Percentiles rank a stretch among this genome's conserved stretches.
These are phyloP conservation scores for Aphidius colemani DNA, from an alignment of 2,888 invertebrate species.

Conservation along the genomic window DNA sequence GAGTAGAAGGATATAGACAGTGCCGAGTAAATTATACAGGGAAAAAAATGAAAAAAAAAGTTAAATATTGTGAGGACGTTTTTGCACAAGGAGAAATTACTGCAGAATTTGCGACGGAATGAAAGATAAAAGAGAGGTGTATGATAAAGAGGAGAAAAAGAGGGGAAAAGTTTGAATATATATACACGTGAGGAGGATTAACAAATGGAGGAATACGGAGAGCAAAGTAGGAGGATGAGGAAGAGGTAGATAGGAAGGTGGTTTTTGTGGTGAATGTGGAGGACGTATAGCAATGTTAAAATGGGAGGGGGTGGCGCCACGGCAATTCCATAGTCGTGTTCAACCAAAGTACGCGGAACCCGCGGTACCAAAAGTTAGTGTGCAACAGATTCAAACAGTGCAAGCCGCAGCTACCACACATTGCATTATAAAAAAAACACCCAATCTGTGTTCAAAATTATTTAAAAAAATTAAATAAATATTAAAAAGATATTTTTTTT, in stretches of 20 bases:
- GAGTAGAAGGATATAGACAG: not conserved
- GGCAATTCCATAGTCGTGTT: slow-evolving; percentile 58
- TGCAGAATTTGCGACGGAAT: slow-evolving; percentile 21
- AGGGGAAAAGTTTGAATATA: not conserved
- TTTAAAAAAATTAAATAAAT: not conserved
- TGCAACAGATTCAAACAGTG: slow-evolving; percentile 46
- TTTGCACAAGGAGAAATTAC: slow-evolving; percentile 34
- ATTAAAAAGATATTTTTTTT: too few relatives aligned
- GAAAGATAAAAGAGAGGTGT: slow-evolving; percentile 28
- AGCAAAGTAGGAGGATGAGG: slow-evolving; percentile 29
- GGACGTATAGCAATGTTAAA: slow-evolving; percentile 21
- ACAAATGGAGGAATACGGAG: slow-evolving; percentile 34
- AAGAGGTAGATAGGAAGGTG: slow-evolving; percentile 44
- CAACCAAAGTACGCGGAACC: slow-evolving; percentile 52
- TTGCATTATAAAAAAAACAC: slow-evolving; percentile 23
- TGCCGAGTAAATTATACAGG: slow-evolving; percentile 52
- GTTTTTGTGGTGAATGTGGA: slow-evolving; percentile 29
- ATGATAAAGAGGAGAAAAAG: not conserved
- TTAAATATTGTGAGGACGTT: slow-evolving; percentile 35
- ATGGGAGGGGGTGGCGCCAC: slow-evolving; percentile 56
- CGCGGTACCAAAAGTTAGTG: slow-evolving; percentile 51
- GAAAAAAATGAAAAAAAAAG: slow-evolving; percentile 37
- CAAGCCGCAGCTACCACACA: slow-evolving; percentile 24
- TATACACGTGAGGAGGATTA: slow-evolving; percentile 19
- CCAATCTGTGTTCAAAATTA: slow-evolving; percentile 5